phyloP scores from a whole-genome alignment of 2,888 invertebrate species.

The Tetragnatha montana region DNA sequence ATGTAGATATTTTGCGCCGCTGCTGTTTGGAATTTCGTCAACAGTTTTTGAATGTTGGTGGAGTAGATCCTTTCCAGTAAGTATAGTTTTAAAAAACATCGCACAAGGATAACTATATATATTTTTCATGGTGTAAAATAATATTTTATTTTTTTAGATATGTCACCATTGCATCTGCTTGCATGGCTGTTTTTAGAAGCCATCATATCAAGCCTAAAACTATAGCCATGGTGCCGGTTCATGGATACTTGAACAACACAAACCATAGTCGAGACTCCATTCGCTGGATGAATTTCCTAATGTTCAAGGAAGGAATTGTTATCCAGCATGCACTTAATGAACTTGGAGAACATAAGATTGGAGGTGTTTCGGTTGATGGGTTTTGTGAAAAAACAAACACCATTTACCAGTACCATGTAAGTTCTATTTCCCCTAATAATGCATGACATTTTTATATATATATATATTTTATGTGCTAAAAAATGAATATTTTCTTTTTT shows the following conservation, averaged over 20 bases:
- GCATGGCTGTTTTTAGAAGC: slow-evolving; percentile 14
- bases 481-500: background rate
- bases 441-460: background rate
- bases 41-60: background rate
- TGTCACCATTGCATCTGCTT: slow-evolving; percentile 5
- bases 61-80: slow-evolving; percentile 19
- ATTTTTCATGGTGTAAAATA: background rate
- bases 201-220: background rate
- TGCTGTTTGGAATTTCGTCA: slow-evolving; percentile 11
- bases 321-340: slow-evolving; percentile 23
- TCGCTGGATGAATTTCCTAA: slow-evolving; percentile 11
- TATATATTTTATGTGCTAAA: background rate
- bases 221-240: slow-evolving; percentile 8
- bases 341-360: background rate
- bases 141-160: slow-evolving; percentile 8
- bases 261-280: slow-evolving; percentile 26
- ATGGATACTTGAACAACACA: slow-evolving; percentile 5
- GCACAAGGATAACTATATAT: too few species aligned
- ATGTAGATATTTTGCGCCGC: slow-evolving; percentile 16
- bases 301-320: background rate
- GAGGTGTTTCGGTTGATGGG: slow-evolving; percentile 24
- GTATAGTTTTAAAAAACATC: background rate
- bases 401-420: slow-evolving; percentile 30
- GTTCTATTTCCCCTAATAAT: too few species aligned
- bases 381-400: slow-evolving; percentile 16